Evolutionary conservation across 1,140 invertebrate genomes (phyloP).

Genomic region (Bombus confusus): DNA sequence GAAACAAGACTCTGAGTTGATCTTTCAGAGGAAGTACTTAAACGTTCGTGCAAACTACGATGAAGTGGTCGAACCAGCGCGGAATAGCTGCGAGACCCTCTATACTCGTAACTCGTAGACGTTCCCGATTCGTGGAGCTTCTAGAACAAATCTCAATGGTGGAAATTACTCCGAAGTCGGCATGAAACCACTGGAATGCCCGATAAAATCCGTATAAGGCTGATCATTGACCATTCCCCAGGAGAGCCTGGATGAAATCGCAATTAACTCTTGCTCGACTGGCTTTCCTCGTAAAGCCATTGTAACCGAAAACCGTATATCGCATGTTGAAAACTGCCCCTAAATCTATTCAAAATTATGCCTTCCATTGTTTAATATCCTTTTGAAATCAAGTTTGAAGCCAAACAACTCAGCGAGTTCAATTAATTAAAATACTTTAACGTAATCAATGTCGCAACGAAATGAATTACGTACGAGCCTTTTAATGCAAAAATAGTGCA

Average conservation of each 20-base stretch:
- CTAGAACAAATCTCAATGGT: slow-evolving; percentile 49
- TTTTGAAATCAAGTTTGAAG: no score
- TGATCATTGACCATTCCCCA: neutral
- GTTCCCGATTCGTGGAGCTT: neutral
- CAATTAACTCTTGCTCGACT: slow-evolving; percentile 8
- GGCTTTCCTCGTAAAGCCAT: neutral
- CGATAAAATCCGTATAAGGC: slow-evolving; percentile 27
- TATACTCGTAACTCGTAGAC: neutral
- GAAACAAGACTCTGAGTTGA: no score
- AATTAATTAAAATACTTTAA: no score
- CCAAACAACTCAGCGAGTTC: no score
- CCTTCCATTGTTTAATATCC: neutral
- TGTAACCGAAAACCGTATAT: neutral
- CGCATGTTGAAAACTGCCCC: no score
- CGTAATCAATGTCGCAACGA: no score
- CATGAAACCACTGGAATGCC: slow-evolving; percentile 40
- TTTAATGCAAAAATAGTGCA: no score
- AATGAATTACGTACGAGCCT: no score
- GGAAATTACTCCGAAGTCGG: slow-evolving; percentile 37
- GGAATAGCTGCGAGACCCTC: slow-evolving; percentile 11
- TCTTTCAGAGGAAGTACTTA: slow-evolving; percentile 34
- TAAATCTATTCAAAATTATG: neutral
- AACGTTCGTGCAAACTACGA: slow-evolving; percentile 39
- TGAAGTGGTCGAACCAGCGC: slow-evolving; percentile 22
- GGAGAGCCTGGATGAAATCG: neutral